Evolutionary conservation across 2,797 vertebrate species (phyloP).

Genomic region (Morelia viridis): DNA sequence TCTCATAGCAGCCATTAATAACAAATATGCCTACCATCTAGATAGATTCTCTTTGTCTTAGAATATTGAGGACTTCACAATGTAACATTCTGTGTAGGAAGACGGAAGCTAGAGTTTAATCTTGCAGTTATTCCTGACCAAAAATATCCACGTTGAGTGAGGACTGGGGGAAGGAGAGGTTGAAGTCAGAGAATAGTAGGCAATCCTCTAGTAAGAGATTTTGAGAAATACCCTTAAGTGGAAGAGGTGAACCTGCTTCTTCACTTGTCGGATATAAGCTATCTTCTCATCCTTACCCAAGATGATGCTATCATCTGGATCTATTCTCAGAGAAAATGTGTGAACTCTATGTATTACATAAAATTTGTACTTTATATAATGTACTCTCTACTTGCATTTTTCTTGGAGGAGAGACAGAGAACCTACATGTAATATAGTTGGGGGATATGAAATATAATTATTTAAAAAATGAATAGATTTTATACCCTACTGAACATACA

Average conservation of each 20-base stretch:
- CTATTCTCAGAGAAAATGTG: not conserved
- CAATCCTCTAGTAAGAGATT: not conserved
- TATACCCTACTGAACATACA: not conserved
- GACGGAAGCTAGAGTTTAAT: not conserved
- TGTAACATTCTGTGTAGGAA: not conserved
- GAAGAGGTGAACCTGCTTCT: not conserved
- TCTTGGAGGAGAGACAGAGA: not conserved
- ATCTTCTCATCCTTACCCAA: not conserved
- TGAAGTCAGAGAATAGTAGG: not conserved
- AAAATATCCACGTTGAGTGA: not conserved
- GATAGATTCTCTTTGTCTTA: not conserved
- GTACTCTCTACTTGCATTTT: not conserved
- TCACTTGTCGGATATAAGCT: not conserved
- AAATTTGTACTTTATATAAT: not conserved
- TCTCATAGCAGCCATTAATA: not conserved
- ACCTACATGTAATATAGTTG: not conserved
- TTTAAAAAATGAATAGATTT: not conserved
- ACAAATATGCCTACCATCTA: not conserved
- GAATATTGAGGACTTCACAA: not conserved
- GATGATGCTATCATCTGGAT: not conserved
- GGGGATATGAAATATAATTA: not conserved
- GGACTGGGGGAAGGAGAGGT: not conserved
- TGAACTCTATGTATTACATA: too few relatives aligned
- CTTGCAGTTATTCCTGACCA: not conserved
- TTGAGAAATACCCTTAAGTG: not conserved